Base-by-base conservation (phyloP, 2,113 vertebrate genomes). In the Zosterops pallidus region DNA sequence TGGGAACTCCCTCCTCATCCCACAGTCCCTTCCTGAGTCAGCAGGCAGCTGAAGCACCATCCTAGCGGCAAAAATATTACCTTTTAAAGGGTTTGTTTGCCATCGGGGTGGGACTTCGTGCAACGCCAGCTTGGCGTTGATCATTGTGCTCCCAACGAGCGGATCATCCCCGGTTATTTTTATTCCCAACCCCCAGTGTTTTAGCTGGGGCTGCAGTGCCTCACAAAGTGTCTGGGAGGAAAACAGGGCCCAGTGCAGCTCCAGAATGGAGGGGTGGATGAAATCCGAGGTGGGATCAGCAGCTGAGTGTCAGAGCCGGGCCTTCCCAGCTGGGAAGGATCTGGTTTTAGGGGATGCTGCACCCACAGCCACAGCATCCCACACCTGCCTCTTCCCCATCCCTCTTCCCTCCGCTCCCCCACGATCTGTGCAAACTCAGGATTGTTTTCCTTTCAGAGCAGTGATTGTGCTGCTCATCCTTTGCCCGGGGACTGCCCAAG, bases 51-150 rank as follows among this genome's bases (percentile, higher is more conserved):
- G 49, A 39, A 71, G 63, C n/a, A 2, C 46, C 23, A 1, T 72
- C 72, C 84, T 5, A 15, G 70, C 13, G 70, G 67, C 78, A 69
- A 78, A 87, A 87, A 79, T 49, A 37, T 49, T 94, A 37, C 78
- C 87, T 87, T 92, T 74, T 26, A 76, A 91, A 96, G 85, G 63
- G 47, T 42, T 83, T 24, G 63, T 44, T 94, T 90, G 74, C 57
- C 53, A 37, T 26, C 53, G 70, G 47, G 77, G 60, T 59, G 84
- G 84, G 41, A 77, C 81, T 77, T 79, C 19, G 46, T 46, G 77
- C 31, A 2, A 3, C 47, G 41, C 89, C 35, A 11, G 46, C 69
- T 71, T 25, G 70, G 70, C 68, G 18, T 33, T 6, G 59, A 85
- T 80, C 29, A 6, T 31, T 19, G 59, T 5, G 55, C 67, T 91